Base-by-base conservation (phyloP, 2,113 vertebrate genomes). In the Hippocampus abdominalis region DNA sequence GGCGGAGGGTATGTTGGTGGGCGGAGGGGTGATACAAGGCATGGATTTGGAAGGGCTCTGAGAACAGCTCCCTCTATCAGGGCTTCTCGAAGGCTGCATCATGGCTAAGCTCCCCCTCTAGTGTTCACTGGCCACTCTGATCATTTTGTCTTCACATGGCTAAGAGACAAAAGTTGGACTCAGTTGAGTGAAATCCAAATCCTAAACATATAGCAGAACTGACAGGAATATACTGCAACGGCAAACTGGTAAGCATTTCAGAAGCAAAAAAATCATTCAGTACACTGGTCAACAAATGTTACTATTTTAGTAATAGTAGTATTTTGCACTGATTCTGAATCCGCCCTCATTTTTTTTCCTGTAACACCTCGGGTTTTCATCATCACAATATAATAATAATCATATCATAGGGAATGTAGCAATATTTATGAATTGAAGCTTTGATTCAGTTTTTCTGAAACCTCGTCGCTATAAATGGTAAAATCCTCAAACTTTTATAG, bases 31-130 rank as follows among this genome's bases (percentile, higher is more conserved):
- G 81, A 80, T 84, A 77, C 84, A 82, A 84, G 85, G 77, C 75
- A 29, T 86, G 77, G 73, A 81, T 68, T 67, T 74, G 90, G 71
- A 90, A 91, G 91, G 90, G 64, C 44, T 86, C 91, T 80, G 87
- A 91, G 74, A 90, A 89, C 84, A 89, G 83, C 88, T 78, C 88
- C 76, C 81, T 83, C 82, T 90, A 84, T 85, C 86, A 87, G 88
- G 76, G 84, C 87, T 78, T 88, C 86, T 90, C 13, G 7, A 82
- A 86, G 82, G 89, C 87, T 92, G 81, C 90, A 87, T 90, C 92
- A 93, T 84, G 94, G 94, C 71, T 95, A 96, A 99, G 95, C 93
- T 95, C 95, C 95, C 96, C 96, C 95, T 95, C 96, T 98, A 99
- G 96, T 94, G 96, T 98, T 96, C 94, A 91, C 73, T 92, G 89